Evolutionary conservation across 2,113 vertebrate genomes (phyloP), one percentile per base, ranked within the genome.

Genomic region (Alethe diademata): DNA sequence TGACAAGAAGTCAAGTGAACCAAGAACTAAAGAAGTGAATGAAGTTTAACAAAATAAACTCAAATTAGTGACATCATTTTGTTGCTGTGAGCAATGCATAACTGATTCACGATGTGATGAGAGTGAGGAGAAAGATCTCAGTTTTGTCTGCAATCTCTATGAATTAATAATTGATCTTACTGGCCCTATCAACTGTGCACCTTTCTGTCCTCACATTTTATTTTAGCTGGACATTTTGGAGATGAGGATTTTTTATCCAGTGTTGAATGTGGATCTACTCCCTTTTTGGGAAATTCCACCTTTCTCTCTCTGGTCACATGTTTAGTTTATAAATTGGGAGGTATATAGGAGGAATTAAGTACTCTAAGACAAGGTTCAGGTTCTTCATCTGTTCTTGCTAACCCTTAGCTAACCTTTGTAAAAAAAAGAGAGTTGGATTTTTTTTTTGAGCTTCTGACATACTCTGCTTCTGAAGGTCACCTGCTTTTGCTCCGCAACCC

Each of bases 1-100:
- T 76, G 66, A 43, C 15, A 28, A 31, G 62, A 90, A 90, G 33
- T 78, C n/a, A 82, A 75, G 47, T 67, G 64, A 95, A 81, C 62
- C 51, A 71, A 65, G 84, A 95, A 50, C 51, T 92, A 29, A 93
- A 81, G 60, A 86, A 91, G 11, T 87, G 80, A 87, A 94, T 82
- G 31, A 88, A 88, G 26, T 57, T 95, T 91, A 85, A 80, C 35
- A 88, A 88, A 88, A 69, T 54, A 91, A 90, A 60, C n/a, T 78
- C 29, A 33, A 90, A 72, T 81, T 51, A 86, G 36, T 56, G 67
- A 40, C 24, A 14, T 72, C 0, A 23, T 75, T 92, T 80, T 86
- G 5, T 88, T 88, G 51, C 78, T 74, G 33, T 90, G 19, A 87
- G 70, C 70, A 64, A 67, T 61, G 7, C 47, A 9, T 31, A 54